phyloP scores from a whole-genome alignment of 64 coral and sea anemone genomes.

The Stichodactyla helianthus region DNA sequence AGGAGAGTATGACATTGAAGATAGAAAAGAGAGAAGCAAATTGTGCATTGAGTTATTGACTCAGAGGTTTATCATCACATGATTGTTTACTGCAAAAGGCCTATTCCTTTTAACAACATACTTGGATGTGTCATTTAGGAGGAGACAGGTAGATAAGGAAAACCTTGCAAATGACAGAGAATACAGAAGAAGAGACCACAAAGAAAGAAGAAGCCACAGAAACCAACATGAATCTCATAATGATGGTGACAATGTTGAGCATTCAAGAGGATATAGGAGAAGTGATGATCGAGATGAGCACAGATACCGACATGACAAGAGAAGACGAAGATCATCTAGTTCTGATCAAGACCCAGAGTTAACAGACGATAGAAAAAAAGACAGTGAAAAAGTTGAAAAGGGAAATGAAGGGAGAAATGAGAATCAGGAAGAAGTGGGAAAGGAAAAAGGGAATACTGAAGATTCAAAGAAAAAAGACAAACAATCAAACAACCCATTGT shows the following conservation, averaged over 20 bases:
- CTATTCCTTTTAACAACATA: too few species aligned
- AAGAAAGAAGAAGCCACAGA: too few species aligned
- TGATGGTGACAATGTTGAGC: conserved; percentile 15
- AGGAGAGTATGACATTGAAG: too few species aligned
- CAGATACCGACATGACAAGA: conserved; percentile 32
- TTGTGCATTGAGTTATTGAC: too few species aligned
- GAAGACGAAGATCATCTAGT: conserved; percentile 38
- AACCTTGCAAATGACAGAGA: too few species aligned
- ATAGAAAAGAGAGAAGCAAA: too few species aligned
- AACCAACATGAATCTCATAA: conserved; percentile 29
- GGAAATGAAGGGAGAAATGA: neutral
- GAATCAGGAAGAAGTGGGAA: conserved; percentile 10
- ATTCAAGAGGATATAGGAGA: conserved; percentile 27
- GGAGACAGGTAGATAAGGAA: too few species aligned
- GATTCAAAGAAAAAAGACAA: conserved; percentile 25
- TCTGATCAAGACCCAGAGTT: conserved; percentile 29
- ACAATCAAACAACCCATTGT: conserved; percentile 60
- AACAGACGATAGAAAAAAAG: neutral
- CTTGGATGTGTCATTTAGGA: too few species aligned
- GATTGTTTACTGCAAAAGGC: too few species aligned
- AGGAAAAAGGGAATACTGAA: neutral
- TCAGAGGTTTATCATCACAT: too few species aligned
- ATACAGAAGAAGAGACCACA: too few species aligned
- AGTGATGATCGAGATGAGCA: conserved; percentile 12
- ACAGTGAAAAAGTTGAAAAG: neutral